Evolutionary conservation across 2,888 invertebrate genomes (phyloP).

Genomic region (Torymus aiolomorphi): DNA sequence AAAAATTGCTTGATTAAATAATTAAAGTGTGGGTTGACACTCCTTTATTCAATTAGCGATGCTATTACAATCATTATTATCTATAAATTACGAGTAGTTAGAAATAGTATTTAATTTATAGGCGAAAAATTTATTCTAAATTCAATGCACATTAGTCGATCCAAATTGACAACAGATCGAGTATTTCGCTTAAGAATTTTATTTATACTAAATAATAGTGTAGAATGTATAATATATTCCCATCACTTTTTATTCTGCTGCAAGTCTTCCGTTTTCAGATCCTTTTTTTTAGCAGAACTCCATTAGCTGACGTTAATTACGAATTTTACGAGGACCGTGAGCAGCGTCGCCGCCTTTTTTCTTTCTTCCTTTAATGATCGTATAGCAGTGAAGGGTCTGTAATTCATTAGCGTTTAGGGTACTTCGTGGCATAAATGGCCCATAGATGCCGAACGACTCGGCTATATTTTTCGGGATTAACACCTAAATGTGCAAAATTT

Average conservation of each 20-base stretch:
- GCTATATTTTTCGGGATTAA: too few relatives aligned
- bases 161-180: too few relatives aligned
- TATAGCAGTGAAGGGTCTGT: slow-evolving; percentile 9
- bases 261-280: neutral
- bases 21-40: too few relatives aligned
- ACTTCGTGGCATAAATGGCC: neutral
- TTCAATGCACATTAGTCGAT: too few relatives aligned
- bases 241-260: too few relatives aligned
- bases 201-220: neutral
- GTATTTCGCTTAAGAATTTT: too few relatives aligned
- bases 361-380: slow-evolving; percentile 22
- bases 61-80: neutral
- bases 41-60: too few relatives aligned
- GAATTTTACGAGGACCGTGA: slow-evolving; percentile 25
- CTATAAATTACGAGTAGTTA: neutral
- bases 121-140: too few relatives aligned
- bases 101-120: neutral
- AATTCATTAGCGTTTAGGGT: slow-evolving; percentile 40
- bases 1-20: too few relatives aligned
- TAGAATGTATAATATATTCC: neutral
- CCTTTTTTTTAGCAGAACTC: neutral
- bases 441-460: too few relatives aligned
- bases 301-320: slow-evolving; percentile 33
- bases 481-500: too few relatives aligned
- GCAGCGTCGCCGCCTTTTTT: neutral